These are phyloP conservation scores for Macrotrachela quadricornifera DNA, from an alignment of 1,140 invertebrate genomes.

Conservation along the genomic window DNA sequence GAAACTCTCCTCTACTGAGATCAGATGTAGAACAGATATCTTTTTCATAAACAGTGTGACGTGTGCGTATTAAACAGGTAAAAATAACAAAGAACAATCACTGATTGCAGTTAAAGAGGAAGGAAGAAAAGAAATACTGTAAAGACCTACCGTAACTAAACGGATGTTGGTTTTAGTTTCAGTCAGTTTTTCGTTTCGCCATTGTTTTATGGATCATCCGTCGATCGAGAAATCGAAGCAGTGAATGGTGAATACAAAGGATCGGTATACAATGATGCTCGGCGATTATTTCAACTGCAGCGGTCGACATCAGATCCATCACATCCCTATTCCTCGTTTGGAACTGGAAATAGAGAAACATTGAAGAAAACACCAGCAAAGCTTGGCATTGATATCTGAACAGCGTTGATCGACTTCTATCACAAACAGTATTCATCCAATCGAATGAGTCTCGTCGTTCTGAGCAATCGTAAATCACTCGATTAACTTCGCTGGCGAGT, in stretches of 20 bases:
- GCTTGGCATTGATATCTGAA: conserved; percentile 52
- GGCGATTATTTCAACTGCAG: conserved; percentile 67
- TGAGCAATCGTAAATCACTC: conserved; percentile 63
- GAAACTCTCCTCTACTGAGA: not conserved
- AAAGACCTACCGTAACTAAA: too few species aligned
- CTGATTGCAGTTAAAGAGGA: too few species aligned
- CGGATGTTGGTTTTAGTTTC: conserved; percentile 42
- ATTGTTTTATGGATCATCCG: conserved; percentile 66
- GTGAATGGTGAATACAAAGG: conserved; percentile 88
- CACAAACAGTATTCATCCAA: conserved; percentile 72
- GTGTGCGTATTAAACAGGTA: too few species aligned
- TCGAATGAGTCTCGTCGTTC: conserved; percentile 66
- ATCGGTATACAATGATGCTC: conserved; percentile 62
- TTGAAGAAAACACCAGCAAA: conserved; percentile 54
- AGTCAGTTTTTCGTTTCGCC: conserved; percentile 80
- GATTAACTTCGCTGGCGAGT: too few species aligned
- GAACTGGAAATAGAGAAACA: conserved; percentile 63
- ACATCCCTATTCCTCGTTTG: conserved; percentile 74
- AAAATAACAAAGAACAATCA: too few species aligned
- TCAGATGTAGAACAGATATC: too few species aligned
- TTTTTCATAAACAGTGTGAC: too few species aligned
- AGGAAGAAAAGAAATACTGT: too few species aligned
- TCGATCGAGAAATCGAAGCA: conserved; percentile 75
- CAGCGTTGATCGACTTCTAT: conserved; percentile 72
- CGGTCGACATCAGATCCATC: conserved; percentile 47